Conservation (phyloP, 1,140 invertebrate genomes). For the Eriosoma lanigerum region DNA sequence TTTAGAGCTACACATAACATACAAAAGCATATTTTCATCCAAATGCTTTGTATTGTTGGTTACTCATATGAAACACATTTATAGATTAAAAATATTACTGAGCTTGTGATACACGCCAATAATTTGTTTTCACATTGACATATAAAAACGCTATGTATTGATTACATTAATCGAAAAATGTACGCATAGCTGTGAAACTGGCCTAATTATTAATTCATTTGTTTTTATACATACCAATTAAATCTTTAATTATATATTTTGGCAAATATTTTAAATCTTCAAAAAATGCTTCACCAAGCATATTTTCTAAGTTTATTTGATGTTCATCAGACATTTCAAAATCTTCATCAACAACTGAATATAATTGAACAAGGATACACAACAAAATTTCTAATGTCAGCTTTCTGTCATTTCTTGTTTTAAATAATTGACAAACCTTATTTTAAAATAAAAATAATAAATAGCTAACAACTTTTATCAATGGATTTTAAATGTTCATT, state of each 20-base stretch:
- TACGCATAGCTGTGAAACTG: no score
- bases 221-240: conserved; percentile 14
- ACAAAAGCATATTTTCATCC: no score
- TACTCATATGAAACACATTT: no score
- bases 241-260: conserved; percentile 35
- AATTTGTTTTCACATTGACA: no score
- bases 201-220: not conserved
- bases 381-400: conserved; percentile 38
- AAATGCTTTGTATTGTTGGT: no score
- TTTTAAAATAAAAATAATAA: conserved; percentile 14
- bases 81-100: no score
- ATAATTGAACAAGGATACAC: conserved; percentile 41
- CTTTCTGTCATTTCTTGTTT: conserved; percentile 47
- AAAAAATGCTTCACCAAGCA: conserved; percentile 27
- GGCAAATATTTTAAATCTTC: conserved; percentile 28
- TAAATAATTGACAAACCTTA: conserved; percentile 34
- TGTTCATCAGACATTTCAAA: conserved; percentile 34
- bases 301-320: conserved; percentile 21
- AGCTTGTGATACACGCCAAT: no score
- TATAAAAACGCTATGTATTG: no score
- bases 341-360: conserved; percentile 39
- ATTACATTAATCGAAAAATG: no score
- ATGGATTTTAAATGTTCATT: no score
- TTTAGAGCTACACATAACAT: no score
- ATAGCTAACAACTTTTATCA: no score